These are phyloP conservation scores for Pluvialis apricaria DNA, from an alignment of 2,113 vertebrate genomes.

Conservation along the genomic window DNA sequence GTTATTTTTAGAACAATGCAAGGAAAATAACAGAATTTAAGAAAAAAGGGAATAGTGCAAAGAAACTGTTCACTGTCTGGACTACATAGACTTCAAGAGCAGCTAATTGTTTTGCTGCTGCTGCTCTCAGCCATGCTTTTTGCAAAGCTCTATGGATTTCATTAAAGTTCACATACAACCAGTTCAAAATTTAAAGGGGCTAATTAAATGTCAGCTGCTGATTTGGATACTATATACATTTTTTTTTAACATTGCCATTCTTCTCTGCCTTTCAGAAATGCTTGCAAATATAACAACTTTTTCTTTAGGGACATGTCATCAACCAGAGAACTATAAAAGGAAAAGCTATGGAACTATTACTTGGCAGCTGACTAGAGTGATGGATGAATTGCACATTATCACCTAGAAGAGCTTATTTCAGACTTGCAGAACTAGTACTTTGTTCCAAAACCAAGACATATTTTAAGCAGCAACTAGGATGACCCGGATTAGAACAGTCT, in stretches of 20 bases:
- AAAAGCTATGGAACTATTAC: neutral
- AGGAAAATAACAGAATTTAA: neutral
- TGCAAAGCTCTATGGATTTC: neutral
- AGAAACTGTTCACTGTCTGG: neutral
- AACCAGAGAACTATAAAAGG: neutral
- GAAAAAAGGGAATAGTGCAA: neutral
- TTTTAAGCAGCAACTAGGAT: neutral
- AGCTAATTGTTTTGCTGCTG: neutral
- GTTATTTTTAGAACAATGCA: neutral
- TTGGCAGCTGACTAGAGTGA: neutral
- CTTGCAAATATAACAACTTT: neutral
- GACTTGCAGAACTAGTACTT: neutral
- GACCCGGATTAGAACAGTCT: neutral
- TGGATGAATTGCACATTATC: neutral
- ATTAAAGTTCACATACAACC: neutral
- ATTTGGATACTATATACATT: neutral
- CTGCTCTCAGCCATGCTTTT: neutral
- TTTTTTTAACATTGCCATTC: neutral
- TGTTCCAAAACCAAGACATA: neutral
- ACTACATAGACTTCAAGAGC: neutral
- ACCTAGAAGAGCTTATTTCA: constrained; percentile 1
- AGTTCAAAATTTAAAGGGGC: neutral
- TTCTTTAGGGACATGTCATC: neutral
- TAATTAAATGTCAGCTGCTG: neutral
- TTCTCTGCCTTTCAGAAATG: neutral